Evolutionary conservation across 2,113 vertebrate genomes (phyloP).

Genomic region (Oophaga pumilio): DNA sequence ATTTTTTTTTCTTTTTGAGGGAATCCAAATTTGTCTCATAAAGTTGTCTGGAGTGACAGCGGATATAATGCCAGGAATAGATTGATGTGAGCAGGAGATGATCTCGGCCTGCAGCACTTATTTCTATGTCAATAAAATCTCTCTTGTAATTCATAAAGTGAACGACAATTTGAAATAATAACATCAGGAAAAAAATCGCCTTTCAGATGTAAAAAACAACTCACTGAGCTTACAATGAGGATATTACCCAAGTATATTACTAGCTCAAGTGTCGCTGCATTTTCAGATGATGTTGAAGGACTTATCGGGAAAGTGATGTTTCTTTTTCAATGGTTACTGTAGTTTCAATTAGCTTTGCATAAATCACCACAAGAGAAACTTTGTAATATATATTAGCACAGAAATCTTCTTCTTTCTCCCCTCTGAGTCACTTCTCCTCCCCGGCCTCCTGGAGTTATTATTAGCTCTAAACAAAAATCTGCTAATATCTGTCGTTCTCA

Average conservation of each 20-base stretch:
- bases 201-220: slow-evolving; percentile 28
- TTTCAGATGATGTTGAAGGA: neutral
- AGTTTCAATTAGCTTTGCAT: no score
- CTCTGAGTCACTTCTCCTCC: no score
- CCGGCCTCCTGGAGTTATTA: no score
- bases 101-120: neutral
- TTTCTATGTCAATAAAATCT: neutral
- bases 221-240: neutral
- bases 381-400: no score
- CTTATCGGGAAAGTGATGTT: no score
- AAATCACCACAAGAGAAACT: no score
- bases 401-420: no score
- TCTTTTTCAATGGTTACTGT: no score
- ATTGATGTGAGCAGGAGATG: neutral
- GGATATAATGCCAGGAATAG: accelerated
- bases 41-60: neutral
- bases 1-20: neutral
- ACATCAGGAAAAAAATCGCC: neutral
- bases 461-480: no score
- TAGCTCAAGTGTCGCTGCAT: neutral
- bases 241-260: neutral
- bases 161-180: neutral
- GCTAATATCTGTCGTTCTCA: no score
- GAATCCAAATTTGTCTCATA: neutral
- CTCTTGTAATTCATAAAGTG: accelerated